These are phyloP conservation scores for Cactoblastis cactorum DNA, from an alignment of 2,888 invertebrate genomes.

Conservation along the genomic window DNA sequence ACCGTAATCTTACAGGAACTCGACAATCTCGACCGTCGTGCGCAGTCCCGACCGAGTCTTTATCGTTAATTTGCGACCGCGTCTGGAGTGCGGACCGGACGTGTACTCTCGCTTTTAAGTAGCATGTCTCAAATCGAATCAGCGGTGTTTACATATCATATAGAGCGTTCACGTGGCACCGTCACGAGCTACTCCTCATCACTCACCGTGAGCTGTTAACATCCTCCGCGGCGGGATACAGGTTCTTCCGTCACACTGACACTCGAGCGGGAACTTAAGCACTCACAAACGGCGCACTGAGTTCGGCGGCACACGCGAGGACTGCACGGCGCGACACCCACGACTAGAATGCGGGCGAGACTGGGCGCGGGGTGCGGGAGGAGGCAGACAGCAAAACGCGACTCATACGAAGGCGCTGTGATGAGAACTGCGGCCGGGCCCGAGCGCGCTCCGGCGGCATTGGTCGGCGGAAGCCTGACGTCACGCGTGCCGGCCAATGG, in stretches of 20 bases:
- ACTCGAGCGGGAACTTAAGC: slow-evolving; percentile 72
- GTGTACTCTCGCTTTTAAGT: slow-evolving; percentile 57
- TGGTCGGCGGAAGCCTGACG: slow-evolving; percentile 64
- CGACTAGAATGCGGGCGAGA: slow-evolving; percentile 77
- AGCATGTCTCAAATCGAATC: slow-evolving; percentile 65
- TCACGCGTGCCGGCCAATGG: slow-evolving; percentile 62
- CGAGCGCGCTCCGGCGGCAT: slow-evolving; percentile 58
- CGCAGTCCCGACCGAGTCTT: slow-evolving; percentile 46
- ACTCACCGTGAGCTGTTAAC: slow-evolving; percentile 79
- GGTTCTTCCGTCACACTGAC: slow-evolving; percentile 73
- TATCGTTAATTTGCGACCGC: slow-evolving; percentile 64
- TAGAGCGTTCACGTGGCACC: slow-evolving; percentile 76
- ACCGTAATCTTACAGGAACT: slow-evolving; percentile 70
- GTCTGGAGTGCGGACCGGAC: slow-evolving; percentile 49
- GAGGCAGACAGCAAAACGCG: slow-evolving; percentile 65
- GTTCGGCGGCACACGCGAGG: slow-evolving; percentile 75
- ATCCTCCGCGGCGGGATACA: slow-evolving; percentile 70
- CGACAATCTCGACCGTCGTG: slow-evolving; percentile 64
- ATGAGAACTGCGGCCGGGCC: slow-evolving; percentile 72
- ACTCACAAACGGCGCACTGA: slow-evolving; percentile 78
- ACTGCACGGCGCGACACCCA: slow-evolving; percentile 77
- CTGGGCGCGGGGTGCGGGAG: slow-evolving; percentile 63
- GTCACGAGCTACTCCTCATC: slow-evolving; percentile 48
- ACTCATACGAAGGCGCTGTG: slow-evolving; percentile 75
- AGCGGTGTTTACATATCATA: slow-evolving; percentile 77